These are phyloP conservation scores for Epirrhoe tristata DNA, from an alignment of 2,888 invertebrate genomes.

Conservation along the genomic window DNA sequence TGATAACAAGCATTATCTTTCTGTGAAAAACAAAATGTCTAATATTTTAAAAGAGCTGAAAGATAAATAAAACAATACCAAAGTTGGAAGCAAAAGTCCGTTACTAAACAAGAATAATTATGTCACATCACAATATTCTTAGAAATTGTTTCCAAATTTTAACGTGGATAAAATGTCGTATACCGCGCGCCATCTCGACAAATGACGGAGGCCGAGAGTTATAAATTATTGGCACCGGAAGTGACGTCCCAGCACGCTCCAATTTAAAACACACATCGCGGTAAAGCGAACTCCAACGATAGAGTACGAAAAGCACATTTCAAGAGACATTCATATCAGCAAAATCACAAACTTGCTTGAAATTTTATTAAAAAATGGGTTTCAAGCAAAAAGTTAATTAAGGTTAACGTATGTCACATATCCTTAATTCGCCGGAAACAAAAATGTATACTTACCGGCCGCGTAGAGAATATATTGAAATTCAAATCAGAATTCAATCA, in stretches of 20 bases:
- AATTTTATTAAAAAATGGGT: constrained; percentile 38
- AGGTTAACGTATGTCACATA: constrained; percentile 63
- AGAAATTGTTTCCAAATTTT: constrained; percentile 76
- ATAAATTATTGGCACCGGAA: constrained; percentile 84
- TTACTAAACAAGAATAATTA: constrained; percentile 48
- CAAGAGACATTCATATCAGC: constrained; percentile 22
- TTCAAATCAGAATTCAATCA: constrained; percentile 78
- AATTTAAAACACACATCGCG: constrained; percentile 75
- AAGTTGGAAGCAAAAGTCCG: neutral
- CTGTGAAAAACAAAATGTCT: neutral
- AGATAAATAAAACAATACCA: neutral
- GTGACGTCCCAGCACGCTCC: constrained; percentile 81
- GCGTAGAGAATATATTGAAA: constrained; percentile 72
- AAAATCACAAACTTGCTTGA: neutral
- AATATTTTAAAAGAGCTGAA: neutral
- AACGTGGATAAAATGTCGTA: constrained; percentile 77
- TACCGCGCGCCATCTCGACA: constrained; percentile 78
- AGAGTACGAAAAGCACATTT: constrained; percentile 17
- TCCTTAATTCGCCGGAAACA: constrained; percentile 73
- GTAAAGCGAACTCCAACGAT: constrained; percentile 53
- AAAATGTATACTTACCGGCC: constrained; percentile 58
- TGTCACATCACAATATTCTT: constrained; percentile 74
- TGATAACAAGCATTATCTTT: constrained; percentile 15
- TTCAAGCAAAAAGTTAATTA: constrained; percentile 60
- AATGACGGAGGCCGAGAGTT: constrained; percentile 78